A percentile compares a stretch with the other conserved stretches of the same genome.
Conservation (phyloP, 2,113 vertebrate genomes). For the Calyptomena viridis region DNA sequence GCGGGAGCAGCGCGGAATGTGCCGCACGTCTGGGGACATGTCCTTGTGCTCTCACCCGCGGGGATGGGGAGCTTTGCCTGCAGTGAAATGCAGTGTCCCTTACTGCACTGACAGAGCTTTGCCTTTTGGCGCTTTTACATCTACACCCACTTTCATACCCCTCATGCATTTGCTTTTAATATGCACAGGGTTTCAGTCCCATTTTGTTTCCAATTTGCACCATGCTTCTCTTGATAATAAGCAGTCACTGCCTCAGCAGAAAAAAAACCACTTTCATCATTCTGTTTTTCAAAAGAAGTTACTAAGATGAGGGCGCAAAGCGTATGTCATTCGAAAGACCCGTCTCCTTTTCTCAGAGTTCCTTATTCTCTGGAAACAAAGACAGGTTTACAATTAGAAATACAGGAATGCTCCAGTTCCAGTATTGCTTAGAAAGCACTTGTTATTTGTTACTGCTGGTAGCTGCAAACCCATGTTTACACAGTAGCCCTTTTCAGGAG, state of each 20-base stretch:
- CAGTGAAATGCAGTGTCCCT: neutral
- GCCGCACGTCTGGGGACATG: accelerated
- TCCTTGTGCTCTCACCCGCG: neutral
- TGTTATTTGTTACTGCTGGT: slow-evolving; percentile 22
- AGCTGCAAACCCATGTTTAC: slow-evolving; percentile 1
- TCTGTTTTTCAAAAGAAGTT: neutral
- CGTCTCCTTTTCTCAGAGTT: neutral
- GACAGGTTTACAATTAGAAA: neutral
- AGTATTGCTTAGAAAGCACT: neutral
- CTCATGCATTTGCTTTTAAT: neutral
- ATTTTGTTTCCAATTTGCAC: slow-evolving; percentile 27
- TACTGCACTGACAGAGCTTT: neutral
- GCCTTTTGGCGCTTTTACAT: neutral
- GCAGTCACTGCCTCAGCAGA: neutral
- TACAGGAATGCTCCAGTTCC: neutral
- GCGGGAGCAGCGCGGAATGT: neutral
- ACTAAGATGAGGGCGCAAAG: neutral
- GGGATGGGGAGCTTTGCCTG: neutral
- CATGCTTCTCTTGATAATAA: neutral
- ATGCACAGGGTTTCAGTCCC: neutral
- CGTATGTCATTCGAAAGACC: neutral
- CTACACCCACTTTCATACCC: neutral
- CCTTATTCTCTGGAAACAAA: neutral
- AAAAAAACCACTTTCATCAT: neutral
- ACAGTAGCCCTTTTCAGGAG: slow-evolving; percentile 7